Percentiles rank a stretch among this genome's conserved stretches.
These are phyloP conservation scores for Mastomys coucha DNA, from an alignment of 2,113 vertebrate genomes.

Conservation along the genomic window DNA sequence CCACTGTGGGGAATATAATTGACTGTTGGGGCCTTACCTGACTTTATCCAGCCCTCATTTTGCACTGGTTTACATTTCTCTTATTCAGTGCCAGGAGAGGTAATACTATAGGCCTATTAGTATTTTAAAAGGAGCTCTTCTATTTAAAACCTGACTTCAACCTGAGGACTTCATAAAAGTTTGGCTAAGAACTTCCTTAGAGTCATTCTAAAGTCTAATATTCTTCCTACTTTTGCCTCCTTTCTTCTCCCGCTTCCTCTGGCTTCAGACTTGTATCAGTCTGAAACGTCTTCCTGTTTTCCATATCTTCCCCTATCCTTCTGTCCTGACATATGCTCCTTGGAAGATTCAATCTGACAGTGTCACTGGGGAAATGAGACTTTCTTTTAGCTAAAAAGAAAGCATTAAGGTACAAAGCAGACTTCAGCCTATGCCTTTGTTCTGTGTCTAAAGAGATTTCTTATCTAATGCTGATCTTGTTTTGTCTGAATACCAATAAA, in stretches of 20 bases:
- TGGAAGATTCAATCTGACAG: conserved; percentile 10
- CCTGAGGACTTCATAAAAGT: background rate
- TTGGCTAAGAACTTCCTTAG: conserved; percentile 29
- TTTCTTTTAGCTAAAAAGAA: conserved; percentile 36
- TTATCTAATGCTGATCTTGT: background rate
- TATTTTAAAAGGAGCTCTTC: background rate
- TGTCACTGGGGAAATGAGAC: conserved; percentile 15
- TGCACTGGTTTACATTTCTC: background rate
- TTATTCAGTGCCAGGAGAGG: background rate
- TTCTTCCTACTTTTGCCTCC: background rate
- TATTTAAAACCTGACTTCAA: background rate
- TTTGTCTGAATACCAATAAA: background rate
- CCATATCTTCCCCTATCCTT: background rate
- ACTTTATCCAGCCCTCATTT: background rate
- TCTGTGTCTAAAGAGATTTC: conserved; percentile 19
- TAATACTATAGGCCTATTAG: background rate
- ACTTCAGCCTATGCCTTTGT: conserved; percentile 7
- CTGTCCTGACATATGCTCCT: conserved; percentile 27
- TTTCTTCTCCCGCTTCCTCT: background rate
- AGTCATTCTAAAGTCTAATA: background rate
- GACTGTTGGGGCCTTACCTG: background rate
- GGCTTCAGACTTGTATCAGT: conserved; percentile 16
- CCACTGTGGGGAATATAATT: background rate
- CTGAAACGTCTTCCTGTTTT: background rate
- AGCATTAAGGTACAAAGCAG: background rate